These are phyloP conservation scores for Addax nasomaculatus DNA, from an alignment of 2,113 vertebrate genomes.

Conservation along the genomic window DNA sequence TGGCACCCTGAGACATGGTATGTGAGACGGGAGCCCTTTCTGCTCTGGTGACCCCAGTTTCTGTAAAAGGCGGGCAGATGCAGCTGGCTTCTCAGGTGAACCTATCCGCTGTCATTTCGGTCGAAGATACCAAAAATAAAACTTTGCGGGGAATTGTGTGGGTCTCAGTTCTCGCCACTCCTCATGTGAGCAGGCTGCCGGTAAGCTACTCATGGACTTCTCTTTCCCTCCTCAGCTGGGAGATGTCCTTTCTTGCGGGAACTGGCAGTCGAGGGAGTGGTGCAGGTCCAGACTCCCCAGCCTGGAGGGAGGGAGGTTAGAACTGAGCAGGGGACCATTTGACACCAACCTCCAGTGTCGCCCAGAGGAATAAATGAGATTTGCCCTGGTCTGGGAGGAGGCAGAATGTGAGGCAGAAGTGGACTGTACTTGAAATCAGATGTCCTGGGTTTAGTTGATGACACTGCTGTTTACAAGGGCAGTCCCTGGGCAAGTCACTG, in stretches of 20 bases:
- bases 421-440: not conserved
- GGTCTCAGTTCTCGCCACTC: constrained; percentile 67
- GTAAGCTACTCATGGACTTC: constrained; percentile 35
- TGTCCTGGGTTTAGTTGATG: not conserved
- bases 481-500: not conserved
- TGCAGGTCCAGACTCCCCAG: not conserved
- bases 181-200: constrained; percentile 56
- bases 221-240: not conserved
- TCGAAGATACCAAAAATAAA: constrained; percentile 72
- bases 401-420: not conserved
- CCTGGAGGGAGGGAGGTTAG: not conserved
- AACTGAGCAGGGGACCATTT: not conserved
- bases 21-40: constrained; percentile 54
- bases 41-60: constrained; percentile 68
- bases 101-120: constrained; percentile 69
- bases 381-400: not conserved
- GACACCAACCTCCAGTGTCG: not conserved
- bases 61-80: constrained; percentile 61
- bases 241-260: not conserved
- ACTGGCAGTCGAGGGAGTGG: not conserved
- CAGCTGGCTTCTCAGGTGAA: constrained; percentile 75
- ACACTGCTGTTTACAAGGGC: not conserved
- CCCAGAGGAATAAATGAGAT: not conserved
- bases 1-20: not conserved
- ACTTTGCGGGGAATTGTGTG: constrained; percentile 63